Evolutionary conservation across 2,888 invertebrate genomes (phyloP).

Genomic region (Argyra leucocephala): DNA sequence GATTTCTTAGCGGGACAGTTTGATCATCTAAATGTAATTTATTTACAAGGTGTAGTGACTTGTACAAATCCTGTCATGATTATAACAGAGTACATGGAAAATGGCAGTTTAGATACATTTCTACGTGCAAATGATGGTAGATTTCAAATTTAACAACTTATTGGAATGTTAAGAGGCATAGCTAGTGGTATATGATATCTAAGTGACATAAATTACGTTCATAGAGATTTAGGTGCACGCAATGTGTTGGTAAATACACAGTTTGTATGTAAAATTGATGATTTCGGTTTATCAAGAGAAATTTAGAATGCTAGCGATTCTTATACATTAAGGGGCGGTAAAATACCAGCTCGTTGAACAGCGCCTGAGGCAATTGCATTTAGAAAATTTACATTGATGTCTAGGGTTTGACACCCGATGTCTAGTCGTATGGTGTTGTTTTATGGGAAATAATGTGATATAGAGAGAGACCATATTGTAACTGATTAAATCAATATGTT

Average conservation of each 20-base stretch:
- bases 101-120: constrained; percentile 95
- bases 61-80: constrained; percentile 95
- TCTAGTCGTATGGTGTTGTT: constrained; percentile 99
- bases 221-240: constrained; percentile 85
- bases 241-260: constrained; percentile 97
- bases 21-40: constrained; percentile 98
- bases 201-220: constrained; percentile 98
- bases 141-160: constrained; percentile 86
- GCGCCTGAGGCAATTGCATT: constrained; percentile 98
- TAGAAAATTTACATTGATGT: constrained; percentile 98
- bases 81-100: constrained; percentile 99
- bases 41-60: constrained; percentile 95
- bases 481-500: constrained; percentile 90
- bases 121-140: constrained; percentile 91
- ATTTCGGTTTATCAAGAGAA: constrained; percentile 94
- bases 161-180: constrained; percentile 94
- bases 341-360: constrained; percentile 98
- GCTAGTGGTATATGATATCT: constrained; percentile 98
- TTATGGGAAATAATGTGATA: constrained; percentile 99
- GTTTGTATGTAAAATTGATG: constrained; percentile 97
- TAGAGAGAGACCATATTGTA: constrained; percentile 99
- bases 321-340: constrained; percentile 90
- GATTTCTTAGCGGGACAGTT: constrained; percentile 99
- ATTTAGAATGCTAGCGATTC: constrained; percentile 93
- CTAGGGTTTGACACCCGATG: constrained; percentile 95